These are phyloP conservation scores for Acrocyrtus sp. DNA, from an alignment of 2,888 invertebrate species.

Conservation along the genomic window DNA sequence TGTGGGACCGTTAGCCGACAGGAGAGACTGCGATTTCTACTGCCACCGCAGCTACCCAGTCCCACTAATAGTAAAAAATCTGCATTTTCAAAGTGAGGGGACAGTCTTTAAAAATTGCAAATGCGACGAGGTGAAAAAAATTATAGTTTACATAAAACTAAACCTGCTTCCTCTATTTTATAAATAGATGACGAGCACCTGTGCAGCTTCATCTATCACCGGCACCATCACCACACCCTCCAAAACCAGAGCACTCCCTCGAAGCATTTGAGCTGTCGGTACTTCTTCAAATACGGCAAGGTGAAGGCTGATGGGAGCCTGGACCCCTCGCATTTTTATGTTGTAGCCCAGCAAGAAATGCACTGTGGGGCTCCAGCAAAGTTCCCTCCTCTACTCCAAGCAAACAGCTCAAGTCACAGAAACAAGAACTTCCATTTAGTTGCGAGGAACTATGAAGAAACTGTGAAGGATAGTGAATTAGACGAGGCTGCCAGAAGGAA, in stretches of 20 bases:
- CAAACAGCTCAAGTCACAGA: background rate
- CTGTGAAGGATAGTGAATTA: slow-evolving; percentile 6
- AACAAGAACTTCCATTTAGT: slow-evolving; percentile 20
- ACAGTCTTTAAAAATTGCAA: background rate
- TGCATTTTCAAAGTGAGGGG: slow-evolving; percentile 36
- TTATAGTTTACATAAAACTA: no score
- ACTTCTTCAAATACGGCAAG: slow-evolving; percentile 38
- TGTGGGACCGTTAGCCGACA: slow-evolving; percentile 39
- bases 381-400: slow-evolving; percentile 17
- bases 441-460: slow-evolving; percentile 27
- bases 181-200: slow-evolving; percentile 38
- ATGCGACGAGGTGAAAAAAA: no score
- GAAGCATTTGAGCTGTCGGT: slow-evolving; percentile 19
- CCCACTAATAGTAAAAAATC: slow-evolving; percentile 31
- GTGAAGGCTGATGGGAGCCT: slow-evolving; percentile 11
- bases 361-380: slow-evolving; percentile 25
- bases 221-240: background rate
- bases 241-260: background rate
- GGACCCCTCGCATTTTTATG: slow-evolving; percentile 18
- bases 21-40: slow-evolving; percentile 33
- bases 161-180: background rate
- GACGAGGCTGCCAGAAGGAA: background rate
- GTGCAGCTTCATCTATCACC: slow-evolving; percentile 33
- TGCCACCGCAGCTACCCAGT: slow-evolving; percentile 31
- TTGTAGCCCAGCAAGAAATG: slow-evolving; percentile 44